A percentile compares a stretch with the other conserved stretches of the same genome.
These are phyloP conservation scores for Trissolcus japonicus DNA, from an alignment of 2,888 invertebrate species.

Conservation along the genomic window DNA sequence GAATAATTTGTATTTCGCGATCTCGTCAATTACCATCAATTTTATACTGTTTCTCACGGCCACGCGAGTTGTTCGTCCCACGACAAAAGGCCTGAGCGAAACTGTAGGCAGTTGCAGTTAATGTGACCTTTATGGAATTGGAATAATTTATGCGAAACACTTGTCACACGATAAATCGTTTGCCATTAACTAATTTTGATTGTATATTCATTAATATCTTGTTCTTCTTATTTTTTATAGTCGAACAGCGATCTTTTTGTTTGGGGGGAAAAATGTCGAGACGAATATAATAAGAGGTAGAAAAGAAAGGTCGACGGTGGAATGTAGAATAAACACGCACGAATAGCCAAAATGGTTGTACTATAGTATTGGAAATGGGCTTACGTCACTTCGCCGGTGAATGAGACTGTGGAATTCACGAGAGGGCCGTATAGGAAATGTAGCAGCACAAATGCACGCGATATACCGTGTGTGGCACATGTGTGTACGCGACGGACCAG, in stretches of 20 bases:
- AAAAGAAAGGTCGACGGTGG: slow-evolving; percentile 3
- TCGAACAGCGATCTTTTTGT: too few relatives aligned
- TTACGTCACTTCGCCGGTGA: slow-evolving; percentile 51
- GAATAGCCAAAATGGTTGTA: slow-evolving; percentile 30
- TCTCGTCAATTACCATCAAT: slow-evolving; percentile 32
- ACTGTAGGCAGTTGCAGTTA: slow-evolving; percentile 33
- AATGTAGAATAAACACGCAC: slow-evolving; percentile 23
- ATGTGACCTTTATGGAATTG: slow-evolving; percentile 35
- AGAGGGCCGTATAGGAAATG: slow-evolving; percentile 44
- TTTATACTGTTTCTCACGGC: slow-evolving; percentile 38
- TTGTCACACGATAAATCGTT: slow-evolving; percentile 16
- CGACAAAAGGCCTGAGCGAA: slow-evolving; percentile 14
- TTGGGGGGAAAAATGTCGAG: too few relatives aligned
- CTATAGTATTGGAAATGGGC: slow-evolving; percentile 27
- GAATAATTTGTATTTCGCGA: slow-evolving; percentile 4
- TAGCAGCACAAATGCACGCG: slow-evolving; percentile 26
- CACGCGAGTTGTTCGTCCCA: slow-evolving; percentile 28
- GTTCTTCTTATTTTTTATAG: too few relatives aligned
- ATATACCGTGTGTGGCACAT: slow-evolving; percentile 1
- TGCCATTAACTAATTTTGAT: too few relatives aligned
- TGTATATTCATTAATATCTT: too few relatives aligned
- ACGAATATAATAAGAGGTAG: too few relatives aligned
- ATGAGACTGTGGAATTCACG: slow-evolving; percentile 61
- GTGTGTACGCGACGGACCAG: slow-evolving; percentile 20
- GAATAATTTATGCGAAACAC: slow-evolving; percentile 29